A percentile compares a stretch with the other conserved stretches of the same genome.
Evolutionary conservation across 2,888 invertebrate genomes (phyloP).

Genomic region (Allygus modestus): DNA sequence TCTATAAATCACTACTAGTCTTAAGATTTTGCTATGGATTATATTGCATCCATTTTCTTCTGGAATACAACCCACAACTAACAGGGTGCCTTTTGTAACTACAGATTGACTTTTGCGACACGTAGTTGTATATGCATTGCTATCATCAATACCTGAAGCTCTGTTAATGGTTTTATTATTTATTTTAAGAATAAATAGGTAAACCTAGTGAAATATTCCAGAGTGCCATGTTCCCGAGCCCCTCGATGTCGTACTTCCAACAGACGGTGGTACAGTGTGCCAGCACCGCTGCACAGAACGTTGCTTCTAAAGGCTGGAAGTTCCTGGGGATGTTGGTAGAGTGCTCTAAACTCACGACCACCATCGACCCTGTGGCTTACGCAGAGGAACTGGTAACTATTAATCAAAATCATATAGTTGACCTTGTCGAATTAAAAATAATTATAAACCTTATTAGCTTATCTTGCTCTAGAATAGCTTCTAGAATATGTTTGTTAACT

Average conservation of each 20-base stretch:
- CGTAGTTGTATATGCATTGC: no score
- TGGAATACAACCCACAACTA: no score
- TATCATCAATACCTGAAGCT: no score
- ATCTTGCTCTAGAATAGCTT: neutral
- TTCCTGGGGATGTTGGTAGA: constrained; percentile 15
- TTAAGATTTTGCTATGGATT: no score
- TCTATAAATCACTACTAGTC: no score
- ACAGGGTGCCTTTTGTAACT: no score
- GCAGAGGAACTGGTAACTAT: constrained; percentile 26
- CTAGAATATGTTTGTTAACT: neutral
- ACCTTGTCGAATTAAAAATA: neutral
- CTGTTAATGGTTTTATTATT: no score
- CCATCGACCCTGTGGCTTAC: neutral
- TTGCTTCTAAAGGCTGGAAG: constrained; percentile 24
- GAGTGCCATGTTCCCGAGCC: constrained; percentile 40
- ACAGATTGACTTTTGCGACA: no score
- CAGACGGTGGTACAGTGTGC: constrained; percentile 14
- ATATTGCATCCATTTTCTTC: no score
- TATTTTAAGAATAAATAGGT: neutral
- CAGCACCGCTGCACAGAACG: neutral
- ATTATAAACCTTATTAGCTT: neutral
- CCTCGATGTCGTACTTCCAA: constrained; percentile 42
- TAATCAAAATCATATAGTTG: no score
- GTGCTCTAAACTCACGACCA: neutral
- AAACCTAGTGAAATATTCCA: neutral